Base-by-base conservation (phyloP, 1,140 invertebrate genomes). In the Delia radicum region DNA sequence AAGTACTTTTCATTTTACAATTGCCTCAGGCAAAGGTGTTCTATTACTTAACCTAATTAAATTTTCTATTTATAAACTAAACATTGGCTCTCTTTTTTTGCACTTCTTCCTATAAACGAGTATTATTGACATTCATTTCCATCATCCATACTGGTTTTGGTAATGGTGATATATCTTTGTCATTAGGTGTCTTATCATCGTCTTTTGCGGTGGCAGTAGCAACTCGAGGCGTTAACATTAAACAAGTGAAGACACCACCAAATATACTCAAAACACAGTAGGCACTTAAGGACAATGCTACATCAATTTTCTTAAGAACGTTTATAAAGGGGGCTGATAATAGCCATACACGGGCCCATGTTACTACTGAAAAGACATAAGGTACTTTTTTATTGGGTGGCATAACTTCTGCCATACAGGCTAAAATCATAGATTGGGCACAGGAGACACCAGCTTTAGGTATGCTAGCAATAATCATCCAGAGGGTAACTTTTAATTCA, bases 381-480 rank as follows among this genome's bases (percentile, higher is more conserved):
- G 82, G 79, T 33, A 79, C 78, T 74, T 83, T 84, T 37, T 85
- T 85, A 62, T 83, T 79, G 10, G 78, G 73, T 18, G 84, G 81
- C 78, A 86, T 76, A 29, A 86, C 73, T 21, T 86, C 84, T 24
- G 81, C 78, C 80, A 83, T 83, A 78, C 84, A 85, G 71, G 82
- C 84, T 27, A 85, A 73, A 3, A 86, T 73, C 79, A 86, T 82
- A 13, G 84, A 86, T 71, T 85, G 83, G 26, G 80, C 81, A 75
- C 81, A 84, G 18, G 84, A 86, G 2, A 84, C 82, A 2, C 75
- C 81, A 6, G 82, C 79, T 77, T 85, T 86, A 4, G 82, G 80
- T 61, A 85, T 80, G 10, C 82, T 81, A 28, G 84, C 81, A 27
- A 86, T 83, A 18, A 84, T 81, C 84, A 86, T 86, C 82, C 84